A percentile compares a stretch with the other conserved stretches of the same genome.
phyloP scores from a whole-genome alignment of 2,113 vertebrate species.

The Tympanuchus pallidicinctus region DNA sequence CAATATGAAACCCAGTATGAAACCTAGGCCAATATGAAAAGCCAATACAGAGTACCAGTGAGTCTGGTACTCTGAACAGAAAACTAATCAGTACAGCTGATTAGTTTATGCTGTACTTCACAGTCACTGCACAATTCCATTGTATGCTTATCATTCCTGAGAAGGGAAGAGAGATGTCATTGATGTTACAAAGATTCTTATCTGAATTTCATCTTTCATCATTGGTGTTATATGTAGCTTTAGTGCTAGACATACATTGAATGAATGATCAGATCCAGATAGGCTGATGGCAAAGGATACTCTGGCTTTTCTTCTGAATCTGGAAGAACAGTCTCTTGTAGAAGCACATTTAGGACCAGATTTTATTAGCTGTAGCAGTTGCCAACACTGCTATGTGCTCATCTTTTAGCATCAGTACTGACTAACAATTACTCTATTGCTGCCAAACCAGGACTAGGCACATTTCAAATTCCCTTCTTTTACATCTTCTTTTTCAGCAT shows the following conservation, averaged over 20 bases:
- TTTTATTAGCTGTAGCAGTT: background rate
- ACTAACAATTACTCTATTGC: background rate
- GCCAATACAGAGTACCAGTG: background rate
- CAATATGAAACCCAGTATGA: background rate
- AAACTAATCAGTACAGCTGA: background rate
- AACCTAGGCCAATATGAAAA: background rate
- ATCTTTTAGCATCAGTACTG: background rate
- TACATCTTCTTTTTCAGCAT: background rate
- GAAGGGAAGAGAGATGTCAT: background rate
- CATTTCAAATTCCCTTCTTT: background rate
- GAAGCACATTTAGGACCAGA: background rate
- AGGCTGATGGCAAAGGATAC: background rate
- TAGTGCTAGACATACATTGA: background rate
- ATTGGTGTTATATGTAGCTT: background rate
- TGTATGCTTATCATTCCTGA: background rate
- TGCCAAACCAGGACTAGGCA: background rate
- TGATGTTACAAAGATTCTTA: background rate
- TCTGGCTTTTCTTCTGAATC: background rate
- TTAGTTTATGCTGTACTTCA: background rate
- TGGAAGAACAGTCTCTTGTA: background rate
- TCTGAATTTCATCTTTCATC: background rate
- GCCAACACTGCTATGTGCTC: rapidly evolving
- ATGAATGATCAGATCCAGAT: background rate
- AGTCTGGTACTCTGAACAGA: background rate
- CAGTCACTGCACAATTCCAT: background rate